phyloP scores from a whole-genome alignment of 2,888 invertebrate genomes.

The Drosophila melanosoma region DNA sequence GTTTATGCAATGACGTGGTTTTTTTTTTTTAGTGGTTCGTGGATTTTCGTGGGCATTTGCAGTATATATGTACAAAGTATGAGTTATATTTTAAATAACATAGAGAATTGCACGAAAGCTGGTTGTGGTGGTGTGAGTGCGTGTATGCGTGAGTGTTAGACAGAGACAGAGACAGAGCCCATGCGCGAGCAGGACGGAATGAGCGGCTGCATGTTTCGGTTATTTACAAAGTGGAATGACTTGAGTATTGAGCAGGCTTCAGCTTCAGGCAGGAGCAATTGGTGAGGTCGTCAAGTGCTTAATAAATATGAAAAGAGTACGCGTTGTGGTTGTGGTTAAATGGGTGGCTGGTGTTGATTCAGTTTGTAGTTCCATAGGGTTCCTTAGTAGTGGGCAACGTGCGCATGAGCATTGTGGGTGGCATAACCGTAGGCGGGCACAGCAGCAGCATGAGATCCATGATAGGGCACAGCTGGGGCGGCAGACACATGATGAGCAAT shows the following conservation, averaged over 20 bases:
- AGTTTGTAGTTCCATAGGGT: not conserved
- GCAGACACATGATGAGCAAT: conserved; percentile 82
- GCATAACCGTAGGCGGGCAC: conserved; percentile 81
- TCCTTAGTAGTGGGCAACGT: conserved; percentile 82
- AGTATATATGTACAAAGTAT: conserved; percentile 63
- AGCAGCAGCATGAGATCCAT: conserved; percentile 77
- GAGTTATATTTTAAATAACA: conserved; percentile 51
- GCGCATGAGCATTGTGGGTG: conserved; percentile 80
- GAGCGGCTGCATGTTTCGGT: conserved; percentile 26
- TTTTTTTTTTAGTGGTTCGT: conserved; percentile 37
- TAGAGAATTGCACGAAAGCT: conserved; percentile 74
- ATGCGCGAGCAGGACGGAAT: conserved; percentile 26
- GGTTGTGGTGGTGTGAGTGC: conserved; percentile 41
- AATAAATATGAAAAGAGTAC: conserved; percentile 69
- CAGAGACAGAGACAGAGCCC: conserved; percentile 26
- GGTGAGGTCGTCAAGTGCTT: conserved; percentile 61
- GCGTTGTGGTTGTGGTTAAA: conserved; percentile 33
- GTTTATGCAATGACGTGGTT: conserved; percentile 28
- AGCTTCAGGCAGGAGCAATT: conserved; percentile 26
- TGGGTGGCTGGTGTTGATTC: conserved; percentile 3
- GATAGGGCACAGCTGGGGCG: conserved; percentile 80
- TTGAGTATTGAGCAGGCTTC: conserved; percentile 75
- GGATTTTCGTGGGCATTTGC: conserved; percentile 54
- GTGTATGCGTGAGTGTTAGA: conserved; percentile 36
- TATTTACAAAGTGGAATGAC: conserved; percentile 58